Percentiles rank a stretch among this genome's conserved stretches.
These are phyloP conservation scores for Drosophila tripunctata DNA, from an alignment of 2,888 invertebrate species.

Conservation along the genomic window DNA sequence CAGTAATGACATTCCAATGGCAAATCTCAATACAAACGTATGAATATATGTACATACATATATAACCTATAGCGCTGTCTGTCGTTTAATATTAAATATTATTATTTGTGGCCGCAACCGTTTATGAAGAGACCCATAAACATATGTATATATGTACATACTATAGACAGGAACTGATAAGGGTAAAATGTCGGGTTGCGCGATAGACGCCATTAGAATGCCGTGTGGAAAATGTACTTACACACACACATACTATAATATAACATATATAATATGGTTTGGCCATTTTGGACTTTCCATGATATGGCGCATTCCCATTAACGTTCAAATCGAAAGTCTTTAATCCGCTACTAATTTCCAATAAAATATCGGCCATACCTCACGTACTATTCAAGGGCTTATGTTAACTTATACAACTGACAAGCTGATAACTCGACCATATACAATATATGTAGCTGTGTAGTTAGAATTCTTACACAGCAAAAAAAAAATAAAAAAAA, in stretches of 20 bases:
- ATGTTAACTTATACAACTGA: slow-evolving; percentile 10
- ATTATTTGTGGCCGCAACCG: slow-evolving; percentile 47
- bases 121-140: slow-evolving; percentile 37
- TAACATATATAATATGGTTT: not conserved
- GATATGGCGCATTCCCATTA: slow-evolving; percentile 9
- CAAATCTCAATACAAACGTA: slow-evolving; percentile 20
- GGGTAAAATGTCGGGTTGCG: slow-evolving; percentile 18
- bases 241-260: not conserved
- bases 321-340: slow-evolving; percentile 10
- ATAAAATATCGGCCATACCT: slow-evolving; percentile 21
- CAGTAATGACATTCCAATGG: slow-evolving; percentile 31
- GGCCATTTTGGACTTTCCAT: slow-evolving; percentile 13
- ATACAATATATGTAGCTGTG: not conserved
- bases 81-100: slow-evolving; percentile 40
- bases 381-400: slow-evolving; percentile 34
- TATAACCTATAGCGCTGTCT: slow-evolving; percentile 17
- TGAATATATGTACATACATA: not conserved
- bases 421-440: slow-evolving; percentile 9
- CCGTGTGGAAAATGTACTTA: slow-evolving; percentile 13
- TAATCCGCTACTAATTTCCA: slow-evolving; percentile 30
- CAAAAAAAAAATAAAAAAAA: too few relatives aligned
- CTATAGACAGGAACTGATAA: slow-evolving; percentile 37
- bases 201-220: slow-evolving; percentile 31
- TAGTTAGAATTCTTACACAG: not conserved
- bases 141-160: slow-evolving; percentile 1